These are phyloP conservation scores for Zaprionus davidi DNA, from an alignment of 1,140 invertebrate genomes.

Conservation along the genomic window DNA sequence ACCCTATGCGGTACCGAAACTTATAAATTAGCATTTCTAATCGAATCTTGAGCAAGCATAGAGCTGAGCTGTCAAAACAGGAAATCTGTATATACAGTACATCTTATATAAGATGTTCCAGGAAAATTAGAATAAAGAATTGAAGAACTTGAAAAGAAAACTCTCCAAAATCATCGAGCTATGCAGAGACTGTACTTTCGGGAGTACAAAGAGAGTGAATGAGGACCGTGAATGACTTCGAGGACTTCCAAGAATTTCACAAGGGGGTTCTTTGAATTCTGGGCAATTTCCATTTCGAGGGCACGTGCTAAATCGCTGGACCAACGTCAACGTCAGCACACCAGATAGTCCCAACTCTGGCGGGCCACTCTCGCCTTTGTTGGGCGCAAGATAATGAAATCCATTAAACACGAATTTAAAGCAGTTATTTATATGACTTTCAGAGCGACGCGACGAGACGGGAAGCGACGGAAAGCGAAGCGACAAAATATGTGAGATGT, in stretches of 20 bases:
- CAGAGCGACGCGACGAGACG: conserved; percentile 9
- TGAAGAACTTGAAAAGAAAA: background rate
- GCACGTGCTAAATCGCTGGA: conserved; percentile 26
- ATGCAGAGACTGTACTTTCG: background rate
- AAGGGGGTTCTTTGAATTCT: conserved; percentile 5
- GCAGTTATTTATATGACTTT: conserved; percentile 65
- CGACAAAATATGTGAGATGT: conserved; percentile 34
- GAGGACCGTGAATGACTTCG: background rate
- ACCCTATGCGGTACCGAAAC: conserved; percentile 25
- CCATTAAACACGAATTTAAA: conserved; percentile 70
- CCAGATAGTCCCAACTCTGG: conserved; percentile 9
- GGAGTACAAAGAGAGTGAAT: background rate
- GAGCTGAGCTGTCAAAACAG: conserved; percentile 3
- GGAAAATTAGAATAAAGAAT: background rate
- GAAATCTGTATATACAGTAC: background rate
- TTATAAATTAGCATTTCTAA: conserved; percentile 51
- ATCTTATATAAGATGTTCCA: background rate
- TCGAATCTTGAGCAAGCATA: conserved; percentile 32
- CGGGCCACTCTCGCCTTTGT: conserved; percentile 20
- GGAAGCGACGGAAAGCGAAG: conserved; percentile 13
- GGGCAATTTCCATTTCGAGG: conserved; percentile 18
- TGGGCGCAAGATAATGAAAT: conserved; percentile 61
- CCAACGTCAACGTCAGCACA: conserved; percentile 5
- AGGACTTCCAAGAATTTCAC: conserved; percentile 31
- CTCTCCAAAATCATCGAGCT: background rate